These are phyloP conservation scores for Anas capensis DNA, from an alignment of 2,797 vertebrate genomes.

Conservation along the genomic window DNA sequence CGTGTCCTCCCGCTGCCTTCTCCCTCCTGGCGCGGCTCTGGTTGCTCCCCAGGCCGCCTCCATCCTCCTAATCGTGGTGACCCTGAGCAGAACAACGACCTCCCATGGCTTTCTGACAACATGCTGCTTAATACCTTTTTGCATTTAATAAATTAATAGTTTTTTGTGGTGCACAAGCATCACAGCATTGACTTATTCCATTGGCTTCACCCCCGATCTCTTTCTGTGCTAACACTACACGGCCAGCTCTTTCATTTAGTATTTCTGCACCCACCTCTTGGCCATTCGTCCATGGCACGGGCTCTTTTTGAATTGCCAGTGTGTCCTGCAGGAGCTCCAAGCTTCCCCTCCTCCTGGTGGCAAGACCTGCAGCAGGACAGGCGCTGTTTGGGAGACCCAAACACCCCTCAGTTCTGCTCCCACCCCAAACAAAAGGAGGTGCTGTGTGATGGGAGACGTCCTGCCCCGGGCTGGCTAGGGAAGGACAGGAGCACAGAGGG, in stretches of 20 bases:
- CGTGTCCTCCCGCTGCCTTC: background rate
- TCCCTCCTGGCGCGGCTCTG: accelerated
- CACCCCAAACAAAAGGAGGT: background rate
- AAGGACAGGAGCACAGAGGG: background rate
- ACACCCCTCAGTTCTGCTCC: too few species aligned
- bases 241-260: background rate
- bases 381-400: background rate
- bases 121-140: background rate
- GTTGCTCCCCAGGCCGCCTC: accelerated
- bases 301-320: accelerated
- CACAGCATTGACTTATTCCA: background rate
- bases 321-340: background rate
- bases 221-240: accelerated
- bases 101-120: accelerated
- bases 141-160: too few species aligned
- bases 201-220: accelerated
- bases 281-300: accelerated
- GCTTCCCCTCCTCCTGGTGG: background rate
- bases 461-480: background rate
- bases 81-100: accelerated
- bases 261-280: background rate
- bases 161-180: background rate
- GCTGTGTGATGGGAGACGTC: background rate
- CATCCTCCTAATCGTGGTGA: accelerated
- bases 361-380: accelerated